These are phyloP conservation scores for Copidosoma floridanum DNA, from an alignment of 1,140 invertebrate genomes.

Conservation along the genomic window DNA sequence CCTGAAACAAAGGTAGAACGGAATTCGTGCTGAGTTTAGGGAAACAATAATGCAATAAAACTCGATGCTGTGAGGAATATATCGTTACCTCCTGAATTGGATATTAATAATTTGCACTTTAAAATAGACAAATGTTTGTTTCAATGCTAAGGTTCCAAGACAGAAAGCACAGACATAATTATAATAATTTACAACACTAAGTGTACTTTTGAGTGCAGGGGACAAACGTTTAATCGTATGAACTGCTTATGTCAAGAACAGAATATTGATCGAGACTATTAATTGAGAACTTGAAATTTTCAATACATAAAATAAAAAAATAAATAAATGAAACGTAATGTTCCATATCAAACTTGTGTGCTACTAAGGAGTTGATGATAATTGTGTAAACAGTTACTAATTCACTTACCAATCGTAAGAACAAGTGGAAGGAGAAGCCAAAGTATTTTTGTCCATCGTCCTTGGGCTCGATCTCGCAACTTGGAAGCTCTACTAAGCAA, in stretches of 20 bases:
- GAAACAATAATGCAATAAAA: too few species aligned
- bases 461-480: constrained; percentile 33
- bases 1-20: constrained; percentile 56
- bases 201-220: neutral
- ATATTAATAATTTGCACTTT: too few species aligned
- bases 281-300: too few species aligned
- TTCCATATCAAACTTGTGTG: neutral
- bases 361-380: too few species aligned
- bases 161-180: too few species aligned
- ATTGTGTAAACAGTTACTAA: neutral
- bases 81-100: too few species aligned
- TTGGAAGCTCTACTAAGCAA: constrained; percentile 41
- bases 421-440: constrained; percentile 45
- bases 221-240: too few species aligned
- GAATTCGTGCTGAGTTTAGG: constrained; percentile 43
- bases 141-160: too few species aligned
- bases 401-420: constrained; percentile 44
- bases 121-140: too few species aligned
- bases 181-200: neutral
- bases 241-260: too few species aligned
- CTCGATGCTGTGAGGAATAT: too few species aligned
- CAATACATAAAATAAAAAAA: too few species aligned
- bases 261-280: neutral
- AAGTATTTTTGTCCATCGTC: constrained; percentile 36
- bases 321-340: neutral